Evolutionary conservation across 1,140 invertebrate genomes (phyloP).

Genomic region (Lethocerus indicus): DNA sequence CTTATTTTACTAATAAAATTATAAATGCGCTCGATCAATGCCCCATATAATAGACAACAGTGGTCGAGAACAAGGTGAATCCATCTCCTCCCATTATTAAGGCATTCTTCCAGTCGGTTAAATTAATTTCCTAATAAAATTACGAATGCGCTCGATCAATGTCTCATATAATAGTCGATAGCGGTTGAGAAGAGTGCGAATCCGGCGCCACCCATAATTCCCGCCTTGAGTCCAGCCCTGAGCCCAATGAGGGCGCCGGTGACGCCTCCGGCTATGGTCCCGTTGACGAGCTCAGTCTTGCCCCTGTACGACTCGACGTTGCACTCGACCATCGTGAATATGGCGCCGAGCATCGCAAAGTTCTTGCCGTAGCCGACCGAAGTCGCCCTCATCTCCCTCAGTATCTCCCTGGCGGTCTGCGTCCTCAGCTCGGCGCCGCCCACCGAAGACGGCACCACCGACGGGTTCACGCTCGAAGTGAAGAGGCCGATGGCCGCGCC

Average conservation of each 20-base stretch:
- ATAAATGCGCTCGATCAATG: too few relatives aligned
- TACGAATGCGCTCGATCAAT: neutral
- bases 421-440: constrained; percentile 45
- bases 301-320: constrained; percentile 78
- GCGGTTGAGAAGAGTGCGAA: constrained; percentile 91
- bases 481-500: constrained; percentile 90
- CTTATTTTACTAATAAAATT: too few relatives aligned
- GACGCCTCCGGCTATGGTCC: constrained; percentile 80
- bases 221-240: constrained; percentile 86
- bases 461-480: constrained; percentile 76
- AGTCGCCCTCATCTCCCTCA: constrained; percentile 81
- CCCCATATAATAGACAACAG: too few relatives aligned
- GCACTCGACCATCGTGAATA: constrained; percentile 89
- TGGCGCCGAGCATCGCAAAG: constrained; percentile 84
- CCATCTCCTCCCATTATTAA: too few relatives aligned
- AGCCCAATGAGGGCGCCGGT: constrained; percentile 91
- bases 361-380: constrained; percentile 91
- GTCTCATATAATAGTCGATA: constrained; percentile 83
- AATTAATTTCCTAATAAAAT: too few relatives aligned
- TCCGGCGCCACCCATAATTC: constrained; percentile 76
- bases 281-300: constrained; percentile 92
- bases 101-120: too few relatives aligned
- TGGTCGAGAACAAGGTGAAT: too few relatives aligned
- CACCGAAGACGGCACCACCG: constrained; percentile 32
- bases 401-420: constrained; percentile 61